phyloP scores from a whole-genome alignment of 2,888 invertebrate genomes.

The Dorcus hopei region DNA sequence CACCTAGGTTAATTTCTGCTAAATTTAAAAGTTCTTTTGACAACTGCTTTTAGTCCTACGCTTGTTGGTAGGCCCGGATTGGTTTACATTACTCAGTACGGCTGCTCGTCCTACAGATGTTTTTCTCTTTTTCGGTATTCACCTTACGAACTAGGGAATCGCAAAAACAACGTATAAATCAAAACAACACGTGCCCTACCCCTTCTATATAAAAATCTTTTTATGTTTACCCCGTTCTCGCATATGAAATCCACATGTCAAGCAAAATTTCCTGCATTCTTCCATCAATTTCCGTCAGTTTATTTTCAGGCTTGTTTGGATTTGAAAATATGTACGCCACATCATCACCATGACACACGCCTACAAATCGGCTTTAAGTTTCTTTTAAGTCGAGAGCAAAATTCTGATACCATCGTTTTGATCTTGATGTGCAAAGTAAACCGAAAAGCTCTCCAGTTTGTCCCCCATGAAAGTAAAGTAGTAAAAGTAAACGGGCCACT shows the following conservation, averaged over 20 bases:
- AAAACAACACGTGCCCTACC: no score
- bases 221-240: background rate
- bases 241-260: conserved; percentile 7
- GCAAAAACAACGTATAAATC: no score
- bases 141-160: no score
- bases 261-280: conserved; percentile 11
- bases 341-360: conserved; percentile 13
- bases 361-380: background rate
- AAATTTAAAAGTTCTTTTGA: no score
- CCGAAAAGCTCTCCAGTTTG: conserved; percentile 7
- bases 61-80: no score
- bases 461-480: conserved; percentile 10
- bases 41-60: no score
- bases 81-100: no score
- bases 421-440: conserved; percentile 6
- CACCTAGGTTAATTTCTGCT: no score
- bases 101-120: no score
- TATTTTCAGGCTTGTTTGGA: background rate
- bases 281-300: conserved; percentile 5
- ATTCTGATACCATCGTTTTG: conserved; percentile 5
- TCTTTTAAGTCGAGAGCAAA: no score
- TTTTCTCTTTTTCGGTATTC: no score
- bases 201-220: no score
- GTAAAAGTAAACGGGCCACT: conserved; percentile 60
- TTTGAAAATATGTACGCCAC: conserved; percentile 12